Evolutionary conservation across 2,888 invertebrate genomes (phyloP).

Genomic region (Lycaena phlaeas): DNA sequence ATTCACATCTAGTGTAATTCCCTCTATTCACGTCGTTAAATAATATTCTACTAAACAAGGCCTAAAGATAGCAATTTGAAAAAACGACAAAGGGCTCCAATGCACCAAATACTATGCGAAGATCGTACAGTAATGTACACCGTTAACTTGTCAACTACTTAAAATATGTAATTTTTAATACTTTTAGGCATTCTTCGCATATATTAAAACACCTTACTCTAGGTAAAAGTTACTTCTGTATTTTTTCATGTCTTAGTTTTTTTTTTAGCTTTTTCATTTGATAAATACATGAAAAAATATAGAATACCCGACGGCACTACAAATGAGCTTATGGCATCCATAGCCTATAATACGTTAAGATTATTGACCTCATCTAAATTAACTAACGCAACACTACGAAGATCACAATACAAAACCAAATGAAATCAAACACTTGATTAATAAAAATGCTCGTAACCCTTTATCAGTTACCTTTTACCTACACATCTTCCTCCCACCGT

Average conservation of each 20-base stretch:
- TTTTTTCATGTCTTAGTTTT: background rate
- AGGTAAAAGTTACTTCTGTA: constrained; percentile 25
- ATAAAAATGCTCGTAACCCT: constrained; percentile 49
- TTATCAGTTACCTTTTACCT: constrained; percentile 24
- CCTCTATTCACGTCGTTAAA: no score
- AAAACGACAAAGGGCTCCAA: constrained; percentile 54
- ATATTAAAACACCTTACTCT: constrained; percentile 56
- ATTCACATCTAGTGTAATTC: no score
- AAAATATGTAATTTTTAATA: constrained; percentile 63
- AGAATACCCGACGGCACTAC: constrained; percentile 43
- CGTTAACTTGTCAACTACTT: constrained; percentile 54
- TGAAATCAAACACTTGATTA: constrained; percentile 31
- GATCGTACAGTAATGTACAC: constrained; percentile 66
- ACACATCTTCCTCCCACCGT: background rate
- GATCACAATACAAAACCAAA: constrained; percentile 27
- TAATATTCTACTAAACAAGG: constrained; percentile 2
- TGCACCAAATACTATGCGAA: constrained; percentile 67
- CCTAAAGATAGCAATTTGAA: constrained; percentile 18
- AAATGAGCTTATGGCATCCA: constrained; percentile 54
- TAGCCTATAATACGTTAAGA: constrained; percentile 43
- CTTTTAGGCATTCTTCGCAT: constrained; percentile 60
- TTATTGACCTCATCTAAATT: constrained; percentile 30
- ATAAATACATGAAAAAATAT: constrained; percentile 17
- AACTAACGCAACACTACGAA: constrained; percentile 29
- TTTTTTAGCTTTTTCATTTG: background rate